phyloP scores from a whole-genome alignment of 2,113 vertebrate genomes.

The Ctenomys sociabilis region DNA sequence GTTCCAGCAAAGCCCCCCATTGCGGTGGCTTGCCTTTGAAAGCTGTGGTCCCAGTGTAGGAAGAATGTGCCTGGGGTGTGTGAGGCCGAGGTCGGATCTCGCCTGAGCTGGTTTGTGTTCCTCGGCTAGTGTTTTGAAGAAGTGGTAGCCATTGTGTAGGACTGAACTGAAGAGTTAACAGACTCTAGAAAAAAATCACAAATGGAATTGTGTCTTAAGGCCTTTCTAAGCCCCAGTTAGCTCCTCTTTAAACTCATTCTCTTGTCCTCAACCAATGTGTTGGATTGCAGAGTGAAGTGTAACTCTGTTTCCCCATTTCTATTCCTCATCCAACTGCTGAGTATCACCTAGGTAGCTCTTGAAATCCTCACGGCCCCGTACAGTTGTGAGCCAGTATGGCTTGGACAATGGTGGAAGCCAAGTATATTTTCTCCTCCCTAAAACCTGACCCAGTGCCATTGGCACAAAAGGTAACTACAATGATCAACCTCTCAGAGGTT shows the following conservation, averaged over 20 bases:
- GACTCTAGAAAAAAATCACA: not conserved
- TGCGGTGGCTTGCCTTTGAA: not conserved
- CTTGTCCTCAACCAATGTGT: not conserved
- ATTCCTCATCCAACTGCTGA: not conserved
- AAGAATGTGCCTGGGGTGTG: not conserved
- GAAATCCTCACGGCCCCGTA: not conserved
- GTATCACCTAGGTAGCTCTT: not conserved
- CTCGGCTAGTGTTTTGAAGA: not conserved
- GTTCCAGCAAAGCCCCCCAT: not conserved
- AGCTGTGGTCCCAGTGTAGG: too few relatives aligned
- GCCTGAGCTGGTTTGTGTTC: not conserved
- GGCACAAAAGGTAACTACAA: not conserved
- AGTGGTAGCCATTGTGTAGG: fast-evolving
- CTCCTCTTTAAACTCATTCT: not conserved
- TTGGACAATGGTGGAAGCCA: not conserved
- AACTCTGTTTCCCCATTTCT: not conserved
- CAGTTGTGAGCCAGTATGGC: not conserved
- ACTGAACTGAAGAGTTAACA: not conserved
- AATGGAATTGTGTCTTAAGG: not conserved
- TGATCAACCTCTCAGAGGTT: not conserved
- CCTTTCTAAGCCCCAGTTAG: not conserved
- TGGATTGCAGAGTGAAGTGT: not conserved
- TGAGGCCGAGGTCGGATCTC: not conserved
- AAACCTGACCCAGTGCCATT: not conserved
- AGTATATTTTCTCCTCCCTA: not conserved